Conservation (phyloP, 2,888 invertebrate genomes). For the Therioaphis trifolii region DNA sequence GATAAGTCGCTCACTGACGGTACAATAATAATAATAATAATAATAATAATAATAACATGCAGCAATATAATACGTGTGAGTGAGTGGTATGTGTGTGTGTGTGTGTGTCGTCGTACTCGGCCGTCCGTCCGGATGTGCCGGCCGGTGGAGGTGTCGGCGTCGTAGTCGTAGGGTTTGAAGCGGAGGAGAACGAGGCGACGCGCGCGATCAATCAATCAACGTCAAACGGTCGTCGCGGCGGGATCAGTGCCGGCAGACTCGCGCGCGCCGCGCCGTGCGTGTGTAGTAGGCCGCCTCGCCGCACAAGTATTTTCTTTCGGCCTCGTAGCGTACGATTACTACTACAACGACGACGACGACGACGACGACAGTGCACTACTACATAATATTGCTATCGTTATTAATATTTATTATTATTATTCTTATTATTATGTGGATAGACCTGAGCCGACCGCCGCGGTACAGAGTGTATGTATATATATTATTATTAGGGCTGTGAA, state of each 20-base stretch:
- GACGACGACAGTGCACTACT: background rate
- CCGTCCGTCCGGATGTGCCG: background rate
- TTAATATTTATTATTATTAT: background rate
- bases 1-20: too few species aligned
- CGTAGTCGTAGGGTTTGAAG: background rate
- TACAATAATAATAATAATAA: too few species aligned
- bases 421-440: too few species aligned
- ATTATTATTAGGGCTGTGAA: too few species aligned
- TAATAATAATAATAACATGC: too few species aligned
- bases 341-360: too few species aligned
- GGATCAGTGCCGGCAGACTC: constrained; percentile 12
- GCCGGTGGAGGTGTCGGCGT: background rate
- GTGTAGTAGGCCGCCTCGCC: constrained; percentile 36
- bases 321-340: too few species aligned
- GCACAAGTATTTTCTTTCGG: constrained; percentile 18
- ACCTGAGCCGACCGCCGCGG: too few species aligned
- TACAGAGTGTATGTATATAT: too few species aligned
- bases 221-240: constrained; percentile 46
- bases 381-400: background rate
- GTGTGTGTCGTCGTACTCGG: background rate
- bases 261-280: background rate
- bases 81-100: too few species aligned
- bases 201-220: constrained; percentile 56
- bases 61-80: too few species aligned
- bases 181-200: background rate